Percentiles rank a stretch among this genome's conserved stretches.
These are phyloP conservation scores for Miichthys miiuy DNA, from an alignment of 2,797 vertebrate genomes.

Conservation along the genomic window DNA sequence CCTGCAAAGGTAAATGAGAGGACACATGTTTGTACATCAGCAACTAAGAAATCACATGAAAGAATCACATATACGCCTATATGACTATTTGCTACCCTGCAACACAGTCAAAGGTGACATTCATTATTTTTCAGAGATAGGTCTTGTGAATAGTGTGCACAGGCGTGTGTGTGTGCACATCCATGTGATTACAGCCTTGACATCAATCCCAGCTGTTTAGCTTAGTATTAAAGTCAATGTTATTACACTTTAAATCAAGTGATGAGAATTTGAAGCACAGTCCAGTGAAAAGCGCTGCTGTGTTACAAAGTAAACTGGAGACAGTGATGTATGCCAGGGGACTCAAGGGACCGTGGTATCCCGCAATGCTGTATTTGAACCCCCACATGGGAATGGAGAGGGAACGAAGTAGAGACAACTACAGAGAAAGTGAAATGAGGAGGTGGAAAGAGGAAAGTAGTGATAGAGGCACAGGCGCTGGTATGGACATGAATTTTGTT, in stretches of 20 bases:
- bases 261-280: slow-evolving; percentile 75
- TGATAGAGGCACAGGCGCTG: slow-evolving; percentile 63
- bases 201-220: slow-evolving; percentile 78
- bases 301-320: slow-evolving; percentile 81
- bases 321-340: slow-evolving; percentile 80
- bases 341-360: slow-evolving; percentile 79
- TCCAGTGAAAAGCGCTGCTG: slow-evolving; percentile 74
- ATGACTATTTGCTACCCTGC: slow-evolving; percentile 49
- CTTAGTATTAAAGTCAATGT: slow-evolving; percentile 78
- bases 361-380: slow-evolving; percentile 78
- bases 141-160: slow-evolving; percentile 17
- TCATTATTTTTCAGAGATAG: slow-evolving; percentile 64
- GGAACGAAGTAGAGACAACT: slow-evolving; percentile 72
- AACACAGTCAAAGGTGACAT: slow-evolving; percentile 56
- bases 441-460: slow-evolving; percentile 68
- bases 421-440: slow-evolving; percentile 77
- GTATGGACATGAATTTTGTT: slow-evolving; percentile 78
- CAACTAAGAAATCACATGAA: slow-evolving; percentile 58
- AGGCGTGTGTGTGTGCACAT: slow-evolving; percentile 19
- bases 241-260: slow-evolving; percentile 81
- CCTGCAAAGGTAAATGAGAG: slow-evolving; percentile 84
- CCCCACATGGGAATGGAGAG: slow-evolving; percentile 79
- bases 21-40: slow-evolving; percentile 69
- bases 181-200: slow-evolving; percentile 55
- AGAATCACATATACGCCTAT: slow-evolving; percentile 33